Evolutionary conservation across 2,113 vertebrate species (phyloP), one percentile per base, ranked within the genome.

Genomic region (Ia io): DNA sequence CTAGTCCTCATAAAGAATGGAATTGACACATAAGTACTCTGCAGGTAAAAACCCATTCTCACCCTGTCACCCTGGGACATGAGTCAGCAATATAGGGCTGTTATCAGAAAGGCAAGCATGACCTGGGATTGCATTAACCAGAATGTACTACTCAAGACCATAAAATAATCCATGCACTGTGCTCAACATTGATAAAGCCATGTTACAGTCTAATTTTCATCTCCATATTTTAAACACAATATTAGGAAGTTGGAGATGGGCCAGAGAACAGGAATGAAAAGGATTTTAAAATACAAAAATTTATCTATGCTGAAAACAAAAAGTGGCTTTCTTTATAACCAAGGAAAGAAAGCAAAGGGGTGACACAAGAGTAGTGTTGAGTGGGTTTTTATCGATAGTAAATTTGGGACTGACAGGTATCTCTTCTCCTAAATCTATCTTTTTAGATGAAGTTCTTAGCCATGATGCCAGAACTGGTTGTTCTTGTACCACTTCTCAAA

Each of bases 131-230:
- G 13, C n/a, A 65, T 42, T 65, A 84, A 63, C 47, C 13, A 63
- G 61, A 86, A 47, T 10, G 17, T 22, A 73, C 63, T 25, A 44
- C 30, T 12, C 20, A 42, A 40, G 69, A 44, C 61, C 86, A 67
- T 69, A 71, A 90, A 95, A 89, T 95, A 84, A 88, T 42, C 22
- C 32, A 88, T 49, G 88, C 35, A 13, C 76, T 78, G 56, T 84
- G 56, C 74, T 93, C 80, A 69, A 23, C 23, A 44, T 73, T 76
- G 74, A 87, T 91, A 78, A 95, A 56, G 37, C 42, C 23, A 32
- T 74, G n/a, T 88, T 74, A 88, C 53, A 91, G 79, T 80, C 76
- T 94, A 80, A 93, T 93, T 95, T 97, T 95, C 74, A 95, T 65
- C 53, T 90, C 40, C 4, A 35, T 89, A 85, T 96, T 97, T 95